Evolutionary conservation across 2,113 vertebrate species (phyloP).

Genomic region (Cricetomys ansorgei): DNA sequence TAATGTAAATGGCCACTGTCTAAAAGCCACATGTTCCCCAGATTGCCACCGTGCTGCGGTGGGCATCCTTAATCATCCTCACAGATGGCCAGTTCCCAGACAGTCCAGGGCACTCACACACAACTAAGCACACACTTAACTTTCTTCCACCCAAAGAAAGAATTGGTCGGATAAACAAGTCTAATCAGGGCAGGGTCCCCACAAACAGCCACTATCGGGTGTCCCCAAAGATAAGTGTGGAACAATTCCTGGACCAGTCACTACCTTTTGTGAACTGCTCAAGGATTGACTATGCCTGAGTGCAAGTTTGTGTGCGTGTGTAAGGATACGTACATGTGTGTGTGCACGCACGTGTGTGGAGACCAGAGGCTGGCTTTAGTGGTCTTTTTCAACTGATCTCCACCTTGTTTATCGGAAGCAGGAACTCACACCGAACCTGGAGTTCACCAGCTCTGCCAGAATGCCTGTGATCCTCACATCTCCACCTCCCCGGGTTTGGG

Average conservation of each 20-base stretch:
- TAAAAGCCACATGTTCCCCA: background rate
- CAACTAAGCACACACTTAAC: background rate
- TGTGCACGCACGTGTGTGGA: background rate
- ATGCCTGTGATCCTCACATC: background rate
- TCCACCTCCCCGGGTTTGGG: too few species aligned
- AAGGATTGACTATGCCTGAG: background rate
- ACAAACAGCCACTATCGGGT: background rate
- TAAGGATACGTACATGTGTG: background rate
- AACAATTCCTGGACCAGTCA: rapidly evolving
- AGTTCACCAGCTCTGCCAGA: too few species aligned
- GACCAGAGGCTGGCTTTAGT: background rate
- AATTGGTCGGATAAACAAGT: background rate
- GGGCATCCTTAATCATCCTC: background rate
- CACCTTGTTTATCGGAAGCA: background rate
- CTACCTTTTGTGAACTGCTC: background rate
- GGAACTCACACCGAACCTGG: too few species aligned
- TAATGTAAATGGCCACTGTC: background rate
- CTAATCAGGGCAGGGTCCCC: background rate
- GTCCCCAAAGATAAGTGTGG: background rate
- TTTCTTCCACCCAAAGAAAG: background rate
- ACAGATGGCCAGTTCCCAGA: background rate
- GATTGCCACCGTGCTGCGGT: background rate
- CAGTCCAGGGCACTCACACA: background rate
- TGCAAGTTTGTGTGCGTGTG: background rate
- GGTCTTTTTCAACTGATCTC: background rate